A percentile compares a stretch with the other conserved stretches of the same genome.
Conservation (phyloP, 2,888 invertebrate genomes). For the Epistrophe grossulariae region DNA sequence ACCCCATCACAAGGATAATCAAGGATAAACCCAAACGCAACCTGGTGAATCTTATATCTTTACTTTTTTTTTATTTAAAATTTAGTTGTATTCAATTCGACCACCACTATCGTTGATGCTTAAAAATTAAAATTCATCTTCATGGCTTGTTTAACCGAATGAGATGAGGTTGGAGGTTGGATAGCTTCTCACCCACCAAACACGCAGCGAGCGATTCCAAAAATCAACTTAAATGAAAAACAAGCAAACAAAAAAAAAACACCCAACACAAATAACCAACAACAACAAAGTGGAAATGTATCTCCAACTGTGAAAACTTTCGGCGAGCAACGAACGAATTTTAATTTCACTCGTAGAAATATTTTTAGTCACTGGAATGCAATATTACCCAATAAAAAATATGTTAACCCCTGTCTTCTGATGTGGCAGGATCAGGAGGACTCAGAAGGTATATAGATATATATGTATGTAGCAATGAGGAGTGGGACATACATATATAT, state of each 20-base stretch:
- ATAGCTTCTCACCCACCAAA: constrained; percentile 36
- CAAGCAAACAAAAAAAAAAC: constrained; percentile 10
- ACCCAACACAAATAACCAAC: background rate
- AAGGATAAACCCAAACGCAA: constrained; percentile 61
- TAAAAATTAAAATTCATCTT: constrained; percentile 75
- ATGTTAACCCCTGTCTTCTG: constrained; percentile 73
- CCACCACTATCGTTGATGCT: constrained; percentile 61
- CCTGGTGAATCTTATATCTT: constrained; percentile 70
- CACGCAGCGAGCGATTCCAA: constrained; percentile 51
- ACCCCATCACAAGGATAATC: constrained; percentile 42
- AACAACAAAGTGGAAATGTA: constrained; percentile 43
- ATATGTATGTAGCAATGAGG: background rate
- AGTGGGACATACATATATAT: background rate
- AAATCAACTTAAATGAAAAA: constrained; percentile 11
- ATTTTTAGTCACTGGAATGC: constrained; percentile 74
- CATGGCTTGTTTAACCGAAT: constrained; percentile 69
- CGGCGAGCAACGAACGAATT: constrained; percentile 70
- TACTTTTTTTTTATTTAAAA: constrained; percentile 25
- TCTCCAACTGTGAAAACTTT: constrained; percentile 69
- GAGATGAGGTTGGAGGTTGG: background rate
- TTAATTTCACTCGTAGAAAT: constrained; percentile 74
- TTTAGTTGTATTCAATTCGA: constrained; percentile 67
- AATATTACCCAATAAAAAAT: constrained; percentile 75
- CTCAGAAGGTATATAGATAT: background rate
- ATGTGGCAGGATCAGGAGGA: constrained; percentile 28